Evolutionary conservation across 2,113 vertebrate species (phyloP).

Genomic region (Tetrao urogallus): DNA sequence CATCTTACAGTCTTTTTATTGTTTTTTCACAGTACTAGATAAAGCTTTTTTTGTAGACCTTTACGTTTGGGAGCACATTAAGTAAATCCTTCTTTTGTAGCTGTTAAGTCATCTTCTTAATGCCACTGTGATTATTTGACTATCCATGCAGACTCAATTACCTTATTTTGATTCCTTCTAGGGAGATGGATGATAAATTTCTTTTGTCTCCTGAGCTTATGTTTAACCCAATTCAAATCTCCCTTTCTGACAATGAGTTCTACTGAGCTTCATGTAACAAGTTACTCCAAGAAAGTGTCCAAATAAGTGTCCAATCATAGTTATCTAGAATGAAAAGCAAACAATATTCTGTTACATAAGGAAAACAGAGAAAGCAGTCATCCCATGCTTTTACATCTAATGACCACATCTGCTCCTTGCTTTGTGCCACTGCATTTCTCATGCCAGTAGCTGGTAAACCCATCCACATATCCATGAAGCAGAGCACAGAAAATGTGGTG

Average conservation of each 20-base stretch:
- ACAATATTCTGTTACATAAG: neutral
- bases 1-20: neutral
- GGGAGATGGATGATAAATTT: conserved; percentile 26
- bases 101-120: neutral
- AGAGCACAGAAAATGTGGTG: neutral
- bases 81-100: neutral
- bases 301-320: neutral
- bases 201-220: conserved; percentile 18
- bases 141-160: conserved; percentile 40
- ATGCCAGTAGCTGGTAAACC: rapidly evolving
- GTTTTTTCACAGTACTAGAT: neutral
- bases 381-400: neutral
- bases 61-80: neutral
- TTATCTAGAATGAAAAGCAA: neutral
- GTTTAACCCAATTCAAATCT: neutral
- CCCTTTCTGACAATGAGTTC: neutral
- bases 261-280: neutral
- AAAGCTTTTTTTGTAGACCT: neutral
- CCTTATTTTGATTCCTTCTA: neutral
- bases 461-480: neutral
- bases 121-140: conserved; percentile 23
- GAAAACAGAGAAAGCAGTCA: neutral
- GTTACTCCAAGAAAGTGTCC: neutral
- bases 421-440: neutral
- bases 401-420: neutral